Evolutionary conservation across 2,113 vertebrate genomes (phyloP), one percentile per base, ranked within the genome.

Genomic region (Pampusana beccarii): DNA sequence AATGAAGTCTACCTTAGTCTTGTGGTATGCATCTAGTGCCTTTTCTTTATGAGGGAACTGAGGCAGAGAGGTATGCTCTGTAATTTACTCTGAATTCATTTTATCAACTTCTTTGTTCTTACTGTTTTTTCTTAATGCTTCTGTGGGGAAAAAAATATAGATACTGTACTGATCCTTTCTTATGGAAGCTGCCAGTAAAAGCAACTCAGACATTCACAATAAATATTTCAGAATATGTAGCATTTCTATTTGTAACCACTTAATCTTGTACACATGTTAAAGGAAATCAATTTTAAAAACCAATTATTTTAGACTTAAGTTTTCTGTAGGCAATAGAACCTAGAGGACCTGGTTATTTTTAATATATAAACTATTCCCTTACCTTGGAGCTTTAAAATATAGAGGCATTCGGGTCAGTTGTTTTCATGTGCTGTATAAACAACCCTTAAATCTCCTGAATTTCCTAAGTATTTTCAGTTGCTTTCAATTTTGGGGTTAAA

Each of bases 221-320:
- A 91, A 95, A 82, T 92, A 85, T 87, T 96, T 91, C 86, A 62
- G 80, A 94, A 88, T 93, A 93, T 53, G 92, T 94, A 88, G 29
- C 60, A 62, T 96, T 96, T 97, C 73, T 96, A 13, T 96, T 95
- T 91, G 91, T 71, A 88, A 80, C 79, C 81, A 16, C 67, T 88
- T 95, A 95, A 96, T 97, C 94, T 92, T 92, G 75, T 94, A 94
- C 91, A 91, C 64, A 96, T 96, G 95, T 95, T 95, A 91, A 95
- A 96, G 96, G 94, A 97, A 96, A 95, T 95, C 1, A 71, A 62
- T 80, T 95, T 97, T 90, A 13, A 8, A 93, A 94, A 95, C 29
- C 80, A 96, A 95, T 97, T 95, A 95, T 95, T 95, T 95, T 82
- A 92, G 88, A 88, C 96, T 91, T 95, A 91, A 78, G 58, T 88